Conservation (phyloP, 2,113 vertebrate genomes). For the Cephalopterus ornatus region DNA sequence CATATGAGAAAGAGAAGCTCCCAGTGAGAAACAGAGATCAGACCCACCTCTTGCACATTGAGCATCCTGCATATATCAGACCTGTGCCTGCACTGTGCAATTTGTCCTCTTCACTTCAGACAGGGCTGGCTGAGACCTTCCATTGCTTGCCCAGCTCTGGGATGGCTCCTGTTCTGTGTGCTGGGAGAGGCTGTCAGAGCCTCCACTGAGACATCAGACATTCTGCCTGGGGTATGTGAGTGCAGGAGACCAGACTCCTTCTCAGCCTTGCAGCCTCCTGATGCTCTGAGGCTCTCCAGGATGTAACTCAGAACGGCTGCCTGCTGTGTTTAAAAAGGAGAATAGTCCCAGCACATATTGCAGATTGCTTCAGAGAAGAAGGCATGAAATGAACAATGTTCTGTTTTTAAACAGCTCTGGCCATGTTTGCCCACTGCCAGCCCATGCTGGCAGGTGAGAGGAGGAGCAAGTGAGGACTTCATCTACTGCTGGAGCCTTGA, state of each 20-base stretch:
- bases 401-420: background rate
- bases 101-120: background rate
- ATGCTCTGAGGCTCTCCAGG: background rate
- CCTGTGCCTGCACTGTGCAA: background rate
- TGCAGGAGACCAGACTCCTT: background rate
- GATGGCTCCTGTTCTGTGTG: background rate
- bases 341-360: background rate
- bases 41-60: background rate
- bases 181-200: background rate
- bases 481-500: background rate
- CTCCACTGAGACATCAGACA: background rate
- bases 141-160: background rate
- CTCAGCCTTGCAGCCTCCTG: background rate
- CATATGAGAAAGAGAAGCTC: background rate
- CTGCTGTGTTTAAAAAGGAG: background rate
- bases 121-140: background rate
- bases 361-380: background rate
- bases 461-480: background rate
- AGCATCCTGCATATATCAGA: background rate
- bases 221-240: background rate
- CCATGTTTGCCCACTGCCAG: slow-evolving; percentile 31
- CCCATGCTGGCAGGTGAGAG: slow-evolving; percentile 38
- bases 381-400: background rate
- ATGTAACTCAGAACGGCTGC: background rate
- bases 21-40: background rate